These are phyloP conservation scores for Leptobrachium ailaonicum DNA, from an alignment of 2,113 vertebrate genomes.

Conservation along the genomic window DNA sequence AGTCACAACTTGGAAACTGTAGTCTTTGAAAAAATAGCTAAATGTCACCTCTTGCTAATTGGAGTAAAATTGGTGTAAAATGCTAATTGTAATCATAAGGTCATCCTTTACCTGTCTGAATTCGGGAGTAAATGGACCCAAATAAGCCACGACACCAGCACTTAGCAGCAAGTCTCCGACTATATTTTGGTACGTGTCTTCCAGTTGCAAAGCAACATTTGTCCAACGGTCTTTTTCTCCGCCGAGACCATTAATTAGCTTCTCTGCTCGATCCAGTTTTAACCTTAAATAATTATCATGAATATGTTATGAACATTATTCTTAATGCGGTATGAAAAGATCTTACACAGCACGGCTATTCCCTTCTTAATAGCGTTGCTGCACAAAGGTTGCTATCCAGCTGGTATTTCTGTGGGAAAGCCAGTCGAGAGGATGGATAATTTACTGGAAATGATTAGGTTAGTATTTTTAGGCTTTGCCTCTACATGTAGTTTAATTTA, in stretches of 20 bases:
- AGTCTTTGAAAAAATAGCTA: no score
- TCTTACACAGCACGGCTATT: conserved; percentile 35
- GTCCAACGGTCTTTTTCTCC: conserved; percentile 49
- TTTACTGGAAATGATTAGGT: conserved; percentile 46
- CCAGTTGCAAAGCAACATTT: conserved; percentile 43
- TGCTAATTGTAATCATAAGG: no score
- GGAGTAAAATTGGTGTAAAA: no score
- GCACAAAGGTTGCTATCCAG: conserved; percentile 44
- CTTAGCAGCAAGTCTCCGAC: conserved; percentile 41
- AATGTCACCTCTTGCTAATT: no score
- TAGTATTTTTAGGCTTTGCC: conserved; percentile 28
- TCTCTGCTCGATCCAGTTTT: conserved; percentile 55
- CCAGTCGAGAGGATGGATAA: conserved; percentile 33
- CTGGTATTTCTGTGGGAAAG: conserved; percentile 36
- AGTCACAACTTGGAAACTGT: no score
- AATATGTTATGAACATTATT: conserved; percentile 57
- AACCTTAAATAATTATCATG: conserved; percentile 62
- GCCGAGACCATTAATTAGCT: conserved; percentile 58
- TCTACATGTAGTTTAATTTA: conserved; percentile 32
- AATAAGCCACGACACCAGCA: conserved; percentile 37
- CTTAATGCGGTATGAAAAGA: conserved; percentile 28
- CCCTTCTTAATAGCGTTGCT: conserved; percentile 30
- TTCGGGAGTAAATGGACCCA: conserved; percentile 37
- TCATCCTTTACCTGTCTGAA: conserved; percentile 19
- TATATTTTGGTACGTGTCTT: conserved; percentile 53